These are phyloP conservation scores for Boleophthalmus pectinirostris DNA, from an alignment of 2,113 vertebrate genomes.

Conservation along the genomic window DNA sequence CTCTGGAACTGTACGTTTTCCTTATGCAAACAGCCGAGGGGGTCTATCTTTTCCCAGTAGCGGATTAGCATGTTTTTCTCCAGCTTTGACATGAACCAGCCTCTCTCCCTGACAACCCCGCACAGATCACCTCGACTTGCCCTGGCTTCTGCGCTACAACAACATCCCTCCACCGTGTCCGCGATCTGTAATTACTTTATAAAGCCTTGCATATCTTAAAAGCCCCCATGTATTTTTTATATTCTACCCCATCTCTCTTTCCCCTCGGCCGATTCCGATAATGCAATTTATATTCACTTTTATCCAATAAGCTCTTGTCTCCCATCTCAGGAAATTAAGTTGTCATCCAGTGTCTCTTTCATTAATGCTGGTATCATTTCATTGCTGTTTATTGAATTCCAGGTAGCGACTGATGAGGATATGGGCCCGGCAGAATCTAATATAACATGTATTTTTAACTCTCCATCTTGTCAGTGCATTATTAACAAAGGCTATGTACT, in stretches of 20 bases:
- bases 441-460: constrained; percentile 38
- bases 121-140: neutral
- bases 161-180: constrained; percentile 42
- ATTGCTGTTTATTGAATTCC: constrained; percentile 72
- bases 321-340: constrained; percentile 77
- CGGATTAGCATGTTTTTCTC: constrained; percentile 7
- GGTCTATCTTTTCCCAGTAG: constrained; percentile 16
- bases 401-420: constrained; percentile 56
- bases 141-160: constrained; percentile 39
- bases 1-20: neutral
- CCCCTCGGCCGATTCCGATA: constrained; percentile 59
- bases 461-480: constrained; percentile 37
- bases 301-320: constrained; percentile 75
- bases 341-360: constrained; percentile 69
- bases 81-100: constrained; percentile 40
- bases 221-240: constrained; percentile 48
- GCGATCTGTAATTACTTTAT: constrained; percentile 69
- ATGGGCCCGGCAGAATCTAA: constrained; percentile 50
- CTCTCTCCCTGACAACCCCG: neutral
- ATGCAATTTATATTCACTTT: constrained; percentile 65
- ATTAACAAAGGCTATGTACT: constrained; percentile 32
- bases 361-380: constrained; percentile 68
- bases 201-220: constrained; percentile 71
- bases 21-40: neutral
- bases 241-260: constrained; percentile 61